These are phyloP conservation scores for Apoda limacodes DNA, from an alignment of 2,888 invertebrate genomes.

Conservation along the genomic window DNA sequence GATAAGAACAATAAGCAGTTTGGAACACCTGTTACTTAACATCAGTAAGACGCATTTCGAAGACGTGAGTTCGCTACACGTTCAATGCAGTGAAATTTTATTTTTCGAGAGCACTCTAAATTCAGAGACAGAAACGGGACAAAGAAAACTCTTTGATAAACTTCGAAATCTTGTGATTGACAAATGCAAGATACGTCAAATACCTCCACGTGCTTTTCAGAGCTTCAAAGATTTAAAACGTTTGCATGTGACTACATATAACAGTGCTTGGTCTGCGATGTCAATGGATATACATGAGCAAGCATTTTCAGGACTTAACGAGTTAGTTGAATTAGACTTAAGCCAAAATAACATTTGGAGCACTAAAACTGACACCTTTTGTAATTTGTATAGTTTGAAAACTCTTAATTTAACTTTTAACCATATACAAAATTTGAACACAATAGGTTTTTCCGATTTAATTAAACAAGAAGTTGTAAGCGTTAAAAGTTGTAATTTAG, in stretches of 20 bases:
- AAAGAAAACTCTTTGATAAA: constrained; percentile 72
- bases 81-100: constrained; percentile 80
- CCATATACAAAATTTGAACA: constrained; percentile 80
- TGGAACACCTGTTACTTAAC: constrained; percentile 76
- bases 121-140: constrained; percentile 47
- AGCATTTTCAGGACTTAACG: constrained; percentile 76
- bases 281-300: constrained; percentile 78
- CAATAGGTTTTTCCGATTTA: constrained; percentile 80
- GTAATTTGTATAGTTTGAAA: constrained; percentile 76
- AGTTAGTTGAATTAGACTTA: constrained; percentile 76
- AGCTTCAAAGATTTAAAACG: constrained; percentile 75
- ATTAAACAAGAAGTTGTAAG: constrained; percentile 66
- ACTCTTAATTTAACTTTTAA: constrained; percentile 80
- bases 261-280: constrained; percentile 84
- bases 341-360: constrained; percentile 84
- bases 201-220: constrained; percentile 77
- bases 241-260: constrained; percentile 78
- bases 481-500: constrained; percentile 76
- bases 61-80: constrained; percentile 74
- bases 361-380: constrained; percentile 77
- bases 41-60: constrained; percentile 74
- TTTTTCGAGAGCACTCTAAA: constrained; percentile 78
- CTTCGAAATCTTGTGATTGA: constrained; percentile 78
- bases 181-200: constrained; percentile 81
- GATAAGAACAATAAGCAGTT: constrained; percentile 77